Evolutionary conservation across 2,888 invertebrate species (phyloP).

Genomic region (Thumatha senex): DNA sequence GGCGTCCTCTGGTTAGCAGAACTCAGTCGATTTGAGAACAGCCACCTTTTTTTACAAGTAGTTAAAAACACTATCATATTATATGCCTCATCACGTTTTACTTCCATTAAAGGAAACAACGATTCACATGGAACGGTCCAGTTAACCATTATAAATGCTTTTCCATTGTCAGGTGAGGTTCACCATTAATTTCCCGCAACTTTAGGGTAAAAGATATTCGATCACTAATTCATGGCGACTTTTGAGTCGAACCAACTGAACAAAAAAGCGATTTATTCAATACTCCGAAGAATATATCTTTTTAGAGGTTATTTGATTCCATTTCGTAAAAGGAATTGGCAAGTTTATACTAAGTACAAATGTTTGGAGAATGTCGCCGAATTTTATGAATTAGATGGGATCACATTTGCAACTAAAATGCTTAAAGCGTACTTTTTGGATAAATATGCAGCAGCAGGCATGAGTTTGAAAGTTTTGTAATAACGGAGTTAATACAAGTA

Average conservation of each 20-base stretch:
- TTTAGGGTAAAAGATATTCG: slow-evolving; percentile 32
- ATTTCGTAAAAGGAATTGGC: not conserved
- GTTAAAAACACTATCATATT: not conserved
- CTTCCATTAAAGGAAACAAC: not conserved
- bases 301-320: not conserved
- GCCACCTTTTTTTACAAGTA: no score
- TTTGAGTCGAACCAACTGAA: slow-evolving; percentile 33
- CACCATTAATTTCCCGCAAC: slow-evolving; percentile 59
- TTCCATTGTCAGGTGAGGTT: slow-evolving; percentile 50
- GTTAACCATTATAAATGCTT: slow-evolving; percentile 55
- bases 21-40: no score
- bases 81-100: not conserved
- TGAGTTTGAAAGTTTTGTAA: no score
- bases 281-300: slow-evolving; percentile 33
- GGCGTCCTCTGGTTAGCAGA: no score
- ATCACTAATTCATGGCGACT: slow-evolving; percentile 26
- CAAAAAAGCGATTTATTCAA: slow-evolving; percentile 31
- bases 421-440: no score
- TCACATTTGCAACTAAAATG: no score
- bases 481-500: no score
- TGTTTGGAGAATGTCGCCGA: no score
- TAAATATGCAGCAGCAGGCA: no score
- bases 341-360: no score
- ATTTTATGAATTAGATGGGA: no score
- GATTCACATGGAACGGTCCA: slow-evolving; percentile 36